Base-by-base conservation (phyloP, 2,888 invertebrate species). In the Leptopilina drosophilae region DNA sequence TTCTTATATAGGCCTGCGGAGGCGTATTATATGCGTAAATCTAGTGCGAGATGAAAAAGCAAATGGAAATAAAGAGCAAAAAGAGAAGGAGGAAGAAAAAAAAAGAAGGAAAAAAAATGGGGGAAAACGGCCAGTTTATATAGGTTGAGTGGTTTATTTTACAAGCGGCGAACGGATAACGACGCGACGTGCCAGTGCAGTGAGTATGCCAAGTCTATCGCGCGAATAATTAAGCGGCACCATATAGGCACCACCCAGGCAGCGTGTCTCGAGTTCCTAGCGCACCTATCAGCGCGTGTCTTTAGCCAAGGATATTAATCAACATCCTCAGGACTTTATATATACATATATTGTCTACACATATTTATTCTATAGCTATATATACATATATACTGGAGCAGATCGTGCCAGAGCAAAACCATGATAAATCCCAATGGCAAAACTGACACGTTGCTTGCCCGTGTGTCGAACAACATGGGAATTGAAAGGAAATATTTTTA, bases 221-320 rank as follows among this genome's bases (percentile, higher is more conserved):
- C 65, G 80, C 79, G 86, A 86, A 87, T 87, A 88, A 87, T 88
- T 88, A 88, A 82, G 81, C 82, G 80, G 80, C 83, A 82, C 79
- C 78, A 78, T 73, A 83, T 81, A 80, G 67, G 85, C 86, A 85
- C 87, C 87, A 87, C 86, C 85, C 87, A 88, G 80, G 85, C 82
- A 81, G 85, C 82, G 80, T 85, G 82, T 87, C 84, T 84, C 78
- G 81, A 82, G 83, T 82, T 82, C 78, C 83, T 76, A 80, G 84
- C 79, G 77, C 81, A 77, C 78, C 85, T 86, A 87, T 84, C 86
- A 85, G 83, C 85, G 82, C 81, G 83, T 84, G 82, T 80, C 82
- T 83, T 75, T 78, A 67, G 76, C 83, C 80, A 81, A 81, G 85
- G 83, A 85, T 87, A 88, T 88, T 88, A 88, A 88, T 88, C 88